phyloP scores from a whole-genome alignment of 2,113 vertebrate species.

The Thunnus thynnus region DNA sequence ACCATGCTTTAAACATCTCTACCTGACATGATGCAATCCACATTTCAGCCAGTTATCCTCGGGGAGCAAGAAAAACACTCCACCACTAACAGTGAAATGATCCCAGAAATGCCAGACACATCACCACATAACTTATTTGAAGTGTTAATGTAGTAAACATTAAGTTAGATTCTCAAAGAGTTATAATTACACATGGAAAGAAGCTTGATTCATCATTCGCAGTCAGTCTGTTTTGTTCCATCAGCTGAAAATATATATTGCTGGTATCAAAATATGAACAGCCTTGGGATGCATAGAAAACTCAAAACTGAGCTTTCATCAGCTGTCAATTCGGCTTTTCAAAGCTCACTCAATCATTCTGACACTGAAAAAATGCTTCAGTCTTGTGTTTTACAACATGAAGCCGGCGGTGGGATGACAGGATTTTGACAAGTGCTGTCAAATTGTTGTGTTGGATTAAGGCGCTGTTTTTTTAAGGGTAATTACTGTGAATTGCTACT shows the following conservation, averaged over 20 bases:
- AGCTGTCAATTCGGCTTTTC: conserved; percentile 28
- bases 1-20: conserved; percentile 18
- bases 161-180: not conserved
- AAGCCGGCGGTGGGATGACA: conserved; percentile 26
- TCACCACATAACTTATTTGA: not conserved
- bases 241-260: not conserved
- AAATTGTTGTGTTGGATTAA: not conserved
- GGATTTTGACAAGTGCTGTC: conserved; percentile 39
- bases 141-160: not conserved
- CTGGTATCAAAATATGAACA: not conserved
- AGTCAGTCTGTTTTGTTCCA: not conserved
- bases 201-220: not conserved
- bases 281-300: conserved; percentile 2
- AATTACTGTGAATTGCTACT: conserved; percentile 32
- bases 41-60: conserved; percentile 19
- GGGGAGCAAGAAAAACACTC: not conserved
- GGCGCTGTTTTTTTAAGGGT: not conserved
- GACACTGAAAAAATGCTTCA: not conserved
- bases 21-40: conserved; percentile 14
- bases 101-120: not conserved
- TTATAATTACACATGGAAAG: not conserved
- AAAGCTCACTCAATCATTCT: conserved; percentile 40
- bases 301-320: conserved; percentile 3
- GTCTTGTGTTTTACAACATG: conserved; percentile 23
- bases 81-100: not conserved